These are phyloP conservation scores for Bombus affinis DNA, from an alignment of 1,140 invertebrate genomes.

Conservation along the genomic window DNA sequence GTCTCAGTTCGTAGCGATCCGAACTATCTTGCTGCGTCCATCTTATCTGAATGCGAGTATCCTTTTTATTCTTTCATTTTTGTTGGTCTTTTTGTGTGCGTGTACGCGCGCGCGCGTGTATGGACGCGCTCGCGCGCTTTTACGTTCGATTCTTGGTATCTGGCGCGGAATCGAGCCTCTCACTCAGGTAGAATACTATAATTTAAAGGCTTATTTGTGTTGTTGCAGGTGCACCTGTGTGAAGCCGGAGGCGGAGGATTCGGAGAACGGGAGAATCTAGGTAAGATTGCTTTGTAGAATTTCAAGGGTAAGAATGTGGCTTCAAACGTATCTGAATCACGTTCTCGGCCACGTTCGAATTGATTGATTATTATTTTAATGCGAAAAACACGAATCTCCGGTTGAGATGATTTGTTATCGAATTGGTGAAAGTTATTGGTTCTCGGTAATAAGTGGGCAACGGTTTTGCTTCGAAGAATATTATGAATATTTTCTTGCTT, in stretches of 20 bases:
- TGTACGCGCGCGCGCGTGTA: background rate
- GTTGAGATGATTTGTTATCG: background rate
- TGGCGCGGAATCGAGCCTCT: background rate
- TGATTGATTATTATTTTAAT: constrained; percentile 3
- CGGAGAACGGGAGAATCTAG: constrained; percentile 74
- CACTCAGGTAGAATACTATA: constrained; percentile 18
- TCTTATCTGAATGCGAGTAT: constrained; percentile 23
- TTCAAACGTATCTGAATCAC: background rate
- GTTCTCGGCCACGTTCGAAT: background rate
- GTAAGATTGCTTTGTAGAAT: constrained; percentile 52
- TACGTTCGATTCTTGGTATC: constrained; percentile 24
- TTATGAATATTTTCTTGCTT: background rate
- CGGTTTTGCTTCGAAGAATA: background rate
- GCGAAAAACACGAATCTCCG: background rate
- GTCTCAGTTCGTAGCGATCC: background rate
- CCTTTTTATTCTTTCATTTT: background rate
- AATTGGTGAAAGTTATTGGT: background rate
- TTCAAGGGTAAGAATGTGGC: background rate
- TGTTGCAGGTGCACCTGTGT: constrained; percentile 66
- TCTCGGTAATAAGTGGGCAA: background rate
- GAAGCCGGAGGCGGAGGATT: constrained; percentile 70
- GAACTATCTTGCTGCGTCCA: background rate
- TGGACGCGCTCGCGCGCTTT: background rate
- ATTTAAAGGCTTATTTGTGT: constrained; percentile 47
- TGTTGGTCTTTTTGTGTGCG: background rate